Base-by-base conservation (phyloP, 1,140 invertebrate species). In the fruit fly (Drosophila melanogaster) region DNA sequence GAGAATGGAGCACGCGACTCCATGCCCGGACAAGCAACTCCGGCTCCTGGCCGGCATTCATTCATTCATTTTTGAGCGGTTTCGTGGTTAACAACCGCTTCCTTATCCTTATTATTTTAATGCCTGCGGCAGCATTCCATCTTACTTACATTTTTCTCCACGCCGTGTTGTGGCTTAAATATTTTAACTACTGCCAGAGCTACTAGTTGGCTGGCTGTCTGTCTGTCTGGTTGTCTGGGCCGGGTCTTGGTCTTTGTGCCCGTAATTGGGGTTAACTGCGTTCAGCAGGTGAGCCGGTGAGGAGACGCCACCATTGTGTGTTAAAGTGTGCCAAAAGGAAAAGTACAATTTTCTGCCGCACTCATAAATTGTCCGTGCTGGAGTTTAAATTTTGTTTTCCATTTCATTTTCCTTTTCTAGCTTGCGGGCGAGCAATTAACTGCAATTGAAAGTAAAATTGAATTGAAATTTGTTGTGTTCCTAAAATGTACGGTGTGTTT, bases 41-140 rank as follows among this genome's bases (percentile, higher is more conserved):
- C 33, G 10, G 43, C 14, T 43, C 37, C 57, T 8, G 14, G 10
- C 55, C 22, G 26, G 57, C 62, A 72, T 83, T 89, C 79, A 89
- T 79, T 87, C 84, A 87, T 83, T 89, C 76, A 89, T 89, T 83
- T 86, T 87, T 89, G 84, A 89, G 79, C 84, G 79, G 72, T 87
- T 87, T 89, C 84, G 84, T 87, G 84, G 84, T 87, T 87, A 87
- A 87, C 84, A 87, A 87, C 79, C 84, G 84, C 85, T 87, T 87
- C 84, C 84, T 87, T 87, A 87, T 87, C 84, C 84, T 89, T 87
- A 87, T 87, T 87, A 87, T 87, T 87, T 87, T 89, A 87, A 87
- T 87, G 84, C 84, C 84, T 87, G 84, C 84, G 84, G 84, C 84
- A 79, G 77, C 79, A 75, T 87, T 87, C 81, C 84, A 87, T 87